phyloP scores from a whole-genome alignment of 2,888 invertebrate species.

The Crematogaster levior region DNA sequence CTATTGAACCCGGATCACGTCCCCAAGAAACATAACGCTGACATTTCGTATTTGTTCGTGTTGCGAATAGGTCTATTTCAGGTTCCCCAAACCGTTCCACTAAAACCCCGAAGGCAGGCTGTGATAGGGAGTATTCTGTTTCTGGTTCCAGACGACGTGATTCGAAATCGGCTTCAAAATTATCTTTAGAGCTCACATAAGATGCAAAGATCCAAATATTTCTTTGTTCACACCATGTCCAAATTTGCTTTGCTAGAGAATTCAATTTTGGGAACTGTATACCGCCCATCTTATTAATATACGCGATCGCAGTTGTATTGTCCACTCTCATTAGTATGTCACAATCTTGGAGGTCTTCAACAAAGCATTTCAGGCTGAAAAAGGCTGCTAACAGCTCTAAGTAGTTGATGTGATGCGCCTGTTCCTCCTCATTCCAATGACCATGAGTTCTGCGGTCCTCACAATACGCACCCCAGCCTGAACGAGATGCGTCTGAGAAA shows the following conservation, averaged over 20 bases:
- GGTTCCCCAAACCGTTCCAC: background rate
- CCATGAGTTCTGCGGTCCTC: constrained; percentile 40
- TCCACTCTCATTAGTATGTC: constrained; percentile 10
- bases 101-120: background rate
- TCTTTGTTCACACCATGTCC: constrained; percentile 42
- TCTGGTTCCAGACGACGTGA: constrained; percentile 8
- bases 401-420: constrained; percentile 10
- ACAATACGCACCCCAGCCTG: constrained; percentile 66
- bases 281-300: background rate
- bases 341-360: background rate
- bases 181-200: constrained; percentile 14
- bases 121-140: background rate
- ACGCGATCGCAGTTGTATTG: constrained; percentile 31
- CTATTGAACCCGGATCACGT: background rate
- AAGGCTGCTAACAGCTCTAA: constrained; percentile 10
- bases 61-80: constrained; percentile 32
- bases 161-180: constrained; percentile 10
- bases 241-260: constrained; percentile 60
- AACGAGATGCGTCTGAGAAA: constrained; percentile 63
- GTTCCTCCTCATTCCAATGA: background rate
- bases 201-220: constrained; percentile 31
- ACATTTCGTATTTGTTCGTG: constrained; percentile 19
- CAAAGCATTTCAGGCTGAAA: constrained; percentile 17
- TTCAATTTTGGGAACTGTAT: constrained; percentile 50
- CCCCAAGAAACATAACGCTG: background rate